phyloP scores from a whole-genome alignment of 2,113 vertebrate genomes.

The Monopterus albus region DNA sequence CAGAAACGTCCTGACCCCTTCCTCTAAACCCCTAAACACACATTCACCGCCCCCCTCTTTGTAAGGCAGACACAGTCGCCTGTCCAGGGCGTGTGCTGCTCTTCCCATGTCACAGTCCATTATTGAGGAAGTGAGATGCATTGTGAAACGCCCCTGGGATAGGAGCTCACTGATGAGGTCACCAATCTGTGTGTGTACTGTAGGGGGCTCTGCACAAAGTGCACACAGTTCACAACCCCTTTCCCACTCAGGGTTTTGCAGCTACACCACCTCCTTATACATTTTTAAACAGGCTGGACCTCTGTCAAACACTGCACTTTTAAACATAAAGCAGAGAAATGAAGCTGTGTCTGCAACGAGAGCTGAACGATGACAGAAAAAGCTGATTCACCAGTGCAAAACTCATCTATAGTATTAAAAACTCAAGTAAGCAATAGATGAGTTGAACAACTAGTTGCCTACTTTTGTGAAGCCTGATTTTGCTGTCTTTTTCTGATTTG shows the following conservation, averaged over 20 bases:
- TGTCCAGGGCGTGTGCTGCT: conserved; percentile 36
- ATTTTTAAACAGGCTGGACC: conserved; percentile 32
- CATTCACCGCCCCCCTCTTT: background rate
- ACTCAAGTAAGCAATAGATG: too few relatives aligned
- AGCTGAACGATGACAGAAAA: background rate
- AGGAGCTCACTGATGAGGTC: conserved; percentile 63
- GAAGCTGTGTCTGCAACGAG: background rate
- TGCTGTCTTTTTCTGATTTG: too few relatives aligned
- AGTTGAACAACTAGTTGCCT: too few relatives aligned
- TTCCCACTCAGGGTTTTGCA: background rate
- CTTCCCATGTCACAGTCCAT: conserved; percentile 41
- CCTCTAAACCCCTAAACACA: background rate
- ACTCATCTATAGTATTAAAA: too few relatives aligned
- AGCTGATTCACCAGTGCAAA: too few relatives aligned
- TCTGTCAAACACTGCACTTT: conserved; percentile 1
- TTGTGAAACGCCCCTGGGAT: conserved; percentile 37
- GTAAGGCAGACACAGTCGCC: conserved; percentile 27
- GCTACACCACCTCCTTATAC: conserved; percentile 22
- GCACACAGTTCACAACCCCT: background rate
- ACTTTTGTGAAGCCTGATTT: too few relatives aligned
- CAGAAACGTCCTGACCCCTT: background rate
- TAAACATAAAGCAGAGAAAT: conserved; percentile 3
- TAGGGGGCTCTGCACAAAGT: background rate
- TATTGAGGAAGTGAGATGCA: conserved; percentile 60
- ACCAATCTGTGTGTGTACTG: conserved; percentile 25